phyloP scores from a whole-genome alignment of 2,113 vertebrate genomes.

The Himantopus leucocephalus region DNA sequence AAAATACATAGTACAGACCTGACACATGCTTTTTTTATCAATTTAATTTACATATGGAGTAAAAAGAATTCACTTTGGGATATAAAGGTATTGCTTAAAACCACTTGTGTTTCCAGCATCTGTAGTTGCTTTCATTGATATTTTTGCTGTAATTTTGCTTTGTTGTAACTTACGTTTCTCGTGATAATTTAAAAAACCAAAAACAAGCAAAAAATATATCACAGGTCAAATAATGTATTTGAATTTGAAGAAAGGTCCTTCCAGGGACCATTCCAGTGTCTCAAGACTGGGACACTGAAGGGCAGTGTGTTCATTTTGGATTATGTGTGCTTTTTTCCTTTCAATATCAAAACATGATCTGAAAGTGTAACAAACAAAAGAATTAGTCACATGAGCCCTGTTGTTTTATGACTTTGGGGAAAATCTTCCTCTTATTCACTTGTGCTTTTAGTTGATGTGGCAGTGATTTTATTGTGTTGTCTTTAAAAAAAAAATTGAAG shows the following conservation, averaged over 20 bases:
- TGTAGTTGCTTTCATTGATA: neutral
- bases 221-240: neutral
- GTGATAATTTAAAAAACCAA: neutral
- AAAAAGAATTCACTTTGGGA: neutral
- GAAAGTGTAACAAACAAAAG: neutral
- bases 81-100: neutral
- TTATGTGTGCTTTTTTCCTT: neutral
- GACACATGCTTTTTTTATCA: neutral
- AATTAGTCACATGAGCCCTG: neutral
- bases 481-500: neutral
- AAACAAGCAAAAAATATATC: neutral
- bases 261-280: neutral
- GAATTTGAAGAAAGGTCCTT: neutral
- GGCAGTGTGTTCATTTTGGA: neutral
- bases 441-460: neutral
- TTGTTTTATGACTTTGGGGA: neutral
- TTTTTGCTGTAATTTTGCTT: neutral
- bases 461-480: neutral
- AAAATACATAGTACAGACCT: neutral
- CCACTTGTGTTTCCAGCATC: neutral
- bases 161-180: neutral
- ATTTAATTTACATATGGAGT: neutral
- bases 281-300: neutral
- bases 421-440: neutral
- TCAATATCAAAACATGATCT: neutral